phyloP scores from a whole-genome alignment of 2,797 vertebrate species.

The Sorex maritimensis region DNA sequence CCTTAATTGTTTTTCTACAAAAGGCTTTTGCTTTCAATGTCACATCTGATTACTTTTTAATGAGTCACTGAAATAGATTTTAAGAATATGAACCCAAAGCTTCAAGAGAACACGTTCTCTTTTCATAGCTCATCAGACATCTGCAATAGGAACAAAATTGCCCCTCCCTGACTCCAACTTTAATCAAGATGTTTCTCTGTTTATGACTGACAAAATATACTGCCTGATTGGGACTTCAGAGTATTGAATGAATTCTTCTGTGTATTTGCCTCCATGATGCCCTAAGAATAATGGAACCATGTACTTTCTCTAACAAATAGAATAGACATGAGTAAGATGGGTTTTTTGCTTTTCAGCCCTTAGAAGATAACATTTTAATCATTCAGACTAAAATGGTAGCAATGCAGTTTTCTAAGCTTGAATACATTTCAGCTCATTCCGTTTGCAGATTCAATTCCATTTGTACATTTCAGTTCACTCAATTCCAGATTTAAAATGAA shows the following conservation, averaged over 20 bases:
- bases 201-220: conserved; percentile 75
- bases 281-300: conserved; percentile 71
- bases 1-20: conserved; percentile 74
- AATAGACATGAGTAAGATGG: conserved; percentile 64
- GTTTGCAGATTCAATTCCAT: conserved; percentile 26
- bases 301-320: conserved; percentile 75
- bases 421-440: conserved; percentile 64
- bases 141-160: conserved; percentile 70
- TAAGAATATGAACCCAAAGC: conserved; percentile 81
- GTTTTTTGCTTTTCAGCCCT: conserved; percentile 61
- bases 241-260: conserved; percentile 70
- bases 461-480: conserved; percentile 54
- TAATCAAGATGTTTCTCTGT: conserved; percentile 79
- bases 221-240: conserved; percentile 76
- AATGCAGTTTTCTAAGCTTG: conserved; percentile 63
- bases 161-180: conserved; percentile 57
- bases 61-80: conserved; percentile 73
- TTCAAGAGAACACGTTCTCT: conserved; percentile 73
- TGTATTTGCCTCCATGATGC: conserved; percentile 69
- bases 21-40: conserved; percentile 68
- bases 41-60: conserved; percentile 76
- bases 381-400: conserved; percentile 62
- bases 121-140: conserved; percentile 80
- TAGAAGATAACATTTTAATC: conserved; percentile 72
- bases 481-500: conserved; percentile 61